Evolutionary conservation across 2,888 invertebrate genomes (phyloP).

Genomic region (Heliconius charithonia): DNA sequence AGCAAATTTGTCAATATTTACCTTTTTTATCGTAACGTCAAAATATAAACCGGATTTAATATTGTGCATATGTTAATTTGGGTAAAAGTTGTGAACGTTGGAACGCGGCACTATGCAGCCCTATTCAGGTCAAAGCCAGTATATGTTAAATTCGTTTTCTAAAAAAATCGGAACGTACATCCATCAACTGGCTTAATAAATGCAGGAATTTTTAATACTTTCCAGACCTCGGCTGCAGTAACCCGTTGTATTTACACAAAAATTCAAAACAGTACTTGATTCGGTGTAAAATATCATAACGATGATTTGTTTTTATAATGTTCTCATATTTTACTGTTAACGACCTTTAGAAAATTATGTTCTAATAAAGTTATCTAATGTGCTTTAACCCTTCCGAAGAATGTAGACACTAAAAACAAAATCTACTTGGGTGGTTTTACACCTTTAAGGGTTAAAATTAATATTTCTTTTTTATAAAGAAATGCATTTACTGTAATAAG

Average conservation of each 20-base stretch:
- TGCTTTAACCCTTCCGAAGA: background rate
- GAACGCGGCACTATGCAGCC: constrained; percentile 31
- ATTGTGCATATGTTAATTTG: constrained; percentile 51
- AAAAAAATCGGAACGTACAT: constrained; percentile 33
- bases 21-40: background rate
- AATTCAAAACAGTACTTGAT: constrained; percentile 15
- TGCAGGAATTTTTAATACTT: constrained; percentile 32
- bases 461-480: too few relatives aligned
- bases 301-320: background rate
- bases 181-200: constrained; percentile 34
- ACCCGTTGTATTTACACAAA: constrained; percentile 27
- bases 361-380: background rate
- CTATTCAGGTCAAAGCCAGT: constrained; percentile 41
- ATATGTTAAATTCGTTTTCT: constrained; percentile 32
- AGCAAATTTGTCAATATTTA: too few relatives aligned
- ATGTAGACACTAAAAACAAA: too few relatives aligned
- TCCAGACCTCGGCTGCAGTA: constrained; percentile 28
- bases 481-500: too few relatives aligned
- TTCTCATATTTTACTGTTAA: background rate
- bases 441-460: too few relatives aligned
- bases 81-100: constrained; percentile 42
- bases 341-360: background rate
- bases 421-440: too few relatives aligned
- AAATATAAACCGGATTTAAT: constrained; percentile 37
- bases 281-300: constrained; percentile 18